A percentile compares a stretch with the other conserved stretches of the same genome.
Conservation (phyloP, 1,140 invertebrate species). For the Cherax quadricarinatus region DNA sequence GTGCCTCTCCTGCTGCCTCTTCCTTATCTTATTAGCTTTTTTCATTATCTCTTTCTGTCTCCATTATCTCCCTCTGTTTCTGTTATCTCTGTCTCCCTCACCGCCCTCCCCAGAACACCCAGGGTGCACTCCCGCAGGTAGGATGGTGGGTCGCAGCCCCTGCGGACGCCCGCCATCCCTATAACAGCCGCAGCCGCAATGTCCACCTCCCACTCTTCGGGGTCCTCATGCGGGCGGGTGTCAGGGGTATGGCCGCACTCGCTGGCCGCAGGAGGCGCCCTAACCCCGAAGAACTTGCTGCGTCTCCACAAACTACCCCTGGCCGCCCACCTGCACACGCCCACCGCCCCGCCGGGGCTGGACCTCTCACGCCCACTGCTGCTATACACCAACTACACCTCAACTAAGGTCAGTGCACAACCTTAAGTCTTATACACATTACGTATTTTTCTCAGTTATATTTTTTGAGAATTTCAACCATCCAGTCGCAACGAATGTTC, state of each 20-base stretch:
- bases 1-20: too few relatives aligned
- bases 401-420: constrained; percentile 70
- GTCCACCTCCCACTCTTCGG: constrained; percentile 54
- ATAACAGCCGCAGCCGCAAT: background rate
- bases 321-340: constrained; percentile 68
- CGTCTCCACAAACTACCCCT: constrained; percentile 55
- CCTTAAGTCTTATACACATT: background rate
- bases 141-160: background rate
- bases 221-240: constrained; percentile 32
- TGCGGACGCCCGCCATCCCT: background rate
- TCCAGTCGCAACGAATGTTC: too few relatives aligned
- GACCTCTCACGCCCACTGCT: constrained; percentile 75
- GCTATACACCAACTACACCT: constrained; percentile 75
- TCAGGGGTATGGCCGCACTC: constrained; percentile 37
- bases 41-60: background rate
- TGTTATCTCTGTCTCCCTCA: background rate
- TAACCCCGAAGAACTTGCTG: constrained; percentile 55
- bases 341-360: constrained; percentile 59
- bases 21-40: background rate
- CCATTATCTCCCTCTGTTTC: background rate
- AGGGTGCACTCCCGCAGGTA: background rate
- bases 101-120: background rate
- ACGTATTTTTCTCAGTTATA: too few relatives aligned
- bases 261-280: background rate
- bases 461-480: too few relatives aligned